Conservation (phyloP, 2,888 invertebrate species). For the Lissonota sp. region DNA sequence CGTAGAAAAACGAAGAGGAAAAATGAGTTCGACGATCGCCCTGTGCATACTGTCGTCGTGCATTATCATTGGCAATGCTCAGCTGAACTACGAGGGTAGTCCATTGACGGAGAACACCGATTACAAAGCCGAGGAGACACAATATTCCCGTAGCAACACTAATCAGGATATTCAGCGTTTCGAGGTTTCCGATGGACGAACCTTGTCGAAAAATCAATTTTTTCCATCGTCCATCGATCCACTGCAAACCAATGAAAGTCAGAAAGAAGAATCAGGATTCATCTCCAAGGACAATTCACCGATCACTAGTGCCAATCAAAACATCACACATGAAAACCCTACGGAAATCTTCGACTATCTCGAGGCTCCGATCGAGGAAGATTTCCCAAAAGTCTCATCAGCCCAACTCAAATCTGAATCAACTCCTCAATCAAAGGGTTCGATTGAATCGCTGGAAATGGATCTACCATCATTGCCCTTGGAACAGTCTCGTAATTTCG, state of each 20-base stretch:
- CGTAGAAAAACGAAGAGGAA: slow-evolving; percentile 68
- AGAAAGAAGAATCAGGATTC: not conserved
- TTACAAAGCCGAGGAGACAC: slow-evolving; percentile 79
- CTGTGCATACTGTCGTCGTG: slow-evolving; percentile 54
- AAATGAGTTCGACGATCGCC: slow-evolving; percentile 59
- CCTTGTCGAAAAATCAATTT: slow-evolving; percentile 28
- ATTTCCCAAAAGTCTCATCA: not conserved
- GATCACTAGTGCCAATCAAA: not conserved
- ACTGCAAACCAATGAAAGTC: not conserved
- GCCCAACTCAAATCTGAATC: not conserved
- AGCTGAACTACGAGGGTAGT: slow-evolving; percentile 80
- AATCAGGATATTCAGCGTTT: slow-evolving; percentile 60
- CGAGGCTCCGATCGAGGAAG: not conserved
- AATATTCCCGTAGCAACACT: slow-evolving; percentile 68
- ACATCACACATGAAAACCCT: not conserved
- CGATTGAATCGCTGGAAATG: not conserved
- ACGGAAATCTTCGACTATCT: too few species aligned
- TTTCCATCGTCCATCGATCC: slow-evolving; percentile 12
- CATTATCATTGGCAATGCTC: slow-evolving; percentile 64
- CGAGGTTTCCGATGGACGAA: slow-evolving; percentile 41
- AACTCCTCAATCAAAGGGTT: slow-evolving; percentile 36
- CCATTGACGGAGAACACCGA: slow-evolving; percentile 80
- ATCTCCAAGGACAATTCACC: not conserved
- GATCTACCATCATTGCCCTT: not conserved
- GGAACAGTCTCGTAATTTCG: not conserved